These are phyloP conservation scores for Cephus runcator DNA, from an alignment of 2,888 invertebrate genomes.

Conservation along the genomic window DNA sequence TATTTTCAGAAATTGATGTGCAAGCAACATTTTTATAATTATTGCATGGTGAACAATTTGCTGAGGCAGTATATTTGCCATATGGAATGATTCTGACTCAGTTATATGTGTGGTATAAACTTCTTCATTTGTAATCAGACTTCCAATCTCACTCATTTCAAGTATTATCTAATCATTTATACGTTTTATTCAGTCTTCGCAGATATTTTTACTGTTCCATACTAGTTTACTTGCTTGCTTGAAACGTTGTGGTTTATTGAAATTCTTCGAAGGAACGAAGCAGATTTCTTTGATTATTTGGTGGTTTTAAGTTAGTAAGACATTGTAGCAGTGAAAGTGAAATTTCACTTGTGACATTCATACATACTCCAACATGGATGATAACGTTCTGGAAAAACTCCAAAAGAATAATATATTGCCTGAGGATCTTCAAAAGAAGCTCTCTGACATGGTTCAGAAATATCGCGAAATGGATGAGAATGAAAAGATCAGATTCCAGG, in stretches of 20 bases:
- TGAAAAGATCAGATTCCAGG: slow-evolving; percentile 61
- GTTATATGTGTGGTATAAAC: neutral
- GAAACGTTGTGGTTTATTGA: neutral
- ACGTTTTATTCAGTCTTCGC: neutral
- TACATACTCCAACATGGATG: slow-evolving; percentile 19
- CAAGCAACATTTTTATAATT: neutral
- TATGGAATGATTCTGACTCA: neutral
- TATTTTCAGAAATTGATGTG: neutral
- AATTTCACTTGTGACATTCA: slow-evolving; percentile 1
- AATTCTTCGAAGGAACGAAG: neutral
- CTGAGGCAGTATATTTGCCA: neutral
- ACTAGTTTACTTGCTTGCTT: neutral
- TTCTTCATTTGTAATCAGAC: neutral
- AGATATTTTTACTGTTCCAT: neutral
- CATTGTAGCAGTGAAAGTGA: neutral
- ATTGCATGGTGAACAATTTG: neutral
- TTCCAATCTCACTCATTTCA: neutral
- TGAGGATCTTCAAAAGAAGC: slow-evolving; percentile 30
- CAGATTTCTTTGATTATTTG: neutral
- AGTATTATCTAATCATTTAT: neutral
- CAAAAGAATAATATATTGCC: slow-evolving; percentile 16
- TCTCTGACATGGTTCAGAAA: slow-evolving; percentile 31
- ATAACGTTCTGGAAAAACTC: slow-evolving; percentile 22
- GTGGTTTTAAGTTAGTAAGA: neutral
- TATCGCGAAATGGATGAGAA: slow-evolving; percentile 50